Evolutionary conservation across 2,888 invertebrate species (phyloP).

Genomic region (Dryococelus australis): DNA sequence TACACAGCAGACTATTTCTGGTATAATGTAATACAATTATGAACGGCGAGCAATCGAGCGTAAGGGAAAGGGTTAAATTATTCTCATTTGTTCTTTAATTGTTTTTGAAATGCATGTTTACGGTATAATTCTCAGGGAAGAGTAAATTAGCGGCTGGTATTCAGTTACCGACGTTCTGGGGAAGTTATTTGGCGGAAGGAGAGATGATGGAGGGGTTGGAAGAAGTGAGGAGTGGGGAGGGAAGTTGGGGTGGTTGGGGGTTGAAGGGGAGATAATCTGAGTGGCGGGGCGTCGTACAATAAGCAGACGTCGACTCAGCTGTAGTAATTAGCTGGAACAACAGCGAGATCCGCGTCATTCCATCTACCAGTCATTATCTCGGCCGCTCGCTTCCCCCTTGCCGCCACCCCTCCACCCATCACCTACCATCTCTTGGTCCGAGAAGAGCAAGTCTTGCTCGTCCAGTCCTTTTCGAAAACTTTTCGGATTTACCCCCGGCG

Average conservation of each 20-base stretch:
- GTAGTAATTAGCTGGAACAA: conserved; percentile 16
- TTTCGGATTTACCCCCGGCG: neutral
- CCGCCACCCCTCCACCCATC: neutral
- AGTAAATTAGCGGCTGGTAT: neutral
- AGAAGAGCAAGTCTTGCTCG: neutral
- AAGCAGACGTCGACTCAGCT: conserved; percentile 16
- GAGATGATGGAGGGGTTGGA: neutral
- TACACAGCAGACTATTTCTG: neutral
- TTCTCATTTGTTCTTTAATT: conserved; percentile 1
- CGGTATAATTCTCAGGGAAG: neutral
- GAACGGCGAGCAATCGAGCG: neutral
- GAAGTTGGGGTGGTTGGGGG: neutral
- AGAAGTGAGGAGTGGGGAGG: no score
- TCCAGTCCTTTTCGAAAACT: neutral
- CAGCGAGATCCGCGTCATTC: neutral
- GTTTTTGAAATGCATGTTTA: neutral
- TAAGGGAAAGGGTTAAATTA: neutral
- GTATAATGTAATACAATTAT: neutral
- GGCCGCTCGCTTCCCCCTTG: neutral
- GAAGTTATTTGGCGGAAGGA: neutral
- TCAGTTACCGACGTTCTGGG: neutral
- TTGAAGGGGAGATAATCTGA: neutral
- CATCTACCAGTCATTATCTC: conserved; percentile 16
- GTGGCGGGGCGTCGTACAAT: neutral
- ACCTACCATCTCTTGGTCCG: no score